Conservation (phyloP, 2,113 vertebrate genomes). For the Chauna torquata region DNA sequence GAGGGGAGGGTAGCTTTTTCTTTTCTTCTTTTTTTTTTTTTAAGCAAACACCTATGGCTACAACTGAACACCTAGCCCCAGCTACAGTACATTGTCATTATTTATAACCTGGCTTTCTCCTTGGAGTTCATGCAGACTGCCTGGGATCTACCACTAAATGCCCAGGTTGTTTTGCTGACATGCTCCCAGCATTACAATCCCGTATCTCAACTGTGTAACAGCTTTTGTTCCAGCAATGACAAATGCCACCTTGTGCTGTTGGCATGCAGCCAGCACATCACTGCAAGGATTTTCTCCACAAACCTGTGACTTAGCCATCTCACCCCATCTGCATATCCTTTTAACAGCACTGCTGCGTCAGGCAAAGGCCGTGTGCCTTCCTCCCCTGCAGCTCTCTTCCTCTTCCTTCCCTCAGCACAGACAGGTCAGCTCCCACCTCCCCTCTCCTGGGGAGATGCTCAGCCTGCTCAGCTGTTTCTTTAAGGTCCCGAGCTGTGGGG, state of each 20-base stretch:
- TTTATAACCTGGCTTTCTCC: not conserved
- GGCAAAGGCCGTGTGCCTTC: not conserved
- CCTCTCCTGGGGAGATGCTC: not conserved
- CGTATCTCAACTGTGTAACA: not conserved
- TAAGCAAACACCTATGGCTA: not conserved
- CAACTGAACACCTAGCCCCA: not conserved
- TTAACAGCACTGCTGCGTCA: not conserved
- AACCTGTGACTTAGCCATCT: not conserved
- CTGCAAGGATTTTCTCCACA: not conserved
- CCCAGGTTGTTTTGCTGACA: not conserved
- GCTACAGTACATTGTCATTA: fast-evolving
- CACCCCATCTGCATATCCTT: not conserved
- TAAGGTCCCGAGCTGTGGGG: not conserved
- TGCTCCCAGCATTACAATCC: not conserved
- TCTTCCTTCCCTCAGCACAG: not conserved
- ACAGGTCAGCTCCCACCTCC: not conserved
- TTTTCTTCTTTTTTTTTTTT: not conserved
- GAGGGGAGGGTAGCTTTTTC: not conserved
- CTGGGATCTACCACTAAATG: not conserved
- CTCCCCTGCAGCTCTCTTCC: not conserved
- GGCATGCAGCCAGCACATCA: not conserved
- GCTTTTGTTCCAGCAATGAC: not conserved
- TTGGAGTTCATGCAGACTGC: not conserved
- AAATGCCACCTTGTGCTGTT: not conserved
- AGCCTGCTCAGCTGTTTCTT: not conserved